Evolutionary conservation across 1,140 invertebrate species (phyloP).

Genomic region (Monomorium pharaonis): DNA sequence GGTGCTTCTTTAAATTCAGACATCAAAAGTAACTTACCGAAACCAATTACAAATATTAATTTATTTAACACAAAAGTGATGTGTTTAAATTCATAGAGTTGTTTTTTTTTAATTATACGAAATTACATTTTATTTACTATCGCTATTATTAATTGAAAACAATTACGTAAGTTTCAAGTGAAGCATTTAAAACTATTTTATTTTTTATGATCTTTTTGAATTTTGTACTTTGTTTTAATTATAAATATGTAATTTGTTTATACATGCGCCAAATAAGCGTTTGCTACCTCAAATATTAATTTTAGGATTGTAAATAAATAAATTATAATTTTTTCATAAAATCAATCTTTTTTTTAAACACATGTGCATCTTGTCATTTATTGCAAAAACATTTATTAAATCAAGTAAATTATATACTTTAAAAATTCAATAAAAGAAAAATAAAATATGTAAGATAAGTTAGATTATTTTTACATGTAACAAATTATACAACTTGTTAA

Average conservation of each 20-base stretch:
- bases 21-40: conserved; percentile 89
- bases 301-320: conserved; percentile 35
- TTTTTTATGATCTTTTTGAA: neutral
- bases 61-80: neutral
- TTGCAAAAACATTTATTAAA: neutral
- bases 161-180: too few species aligned
- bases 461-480: neutral
- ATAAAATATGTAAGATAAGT: neutral
- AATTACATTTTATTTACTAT: neutral
- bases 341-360: neutral
- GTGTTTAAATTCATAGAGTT: neutral
- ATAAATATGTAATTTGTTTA: conserved; percentile 9
- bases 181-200: too few species aligned
- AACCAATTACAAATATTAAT: conserved; percentile 88
- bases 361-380: neutral
- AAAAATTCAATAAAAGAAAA: neutral
- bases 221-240: neutral
- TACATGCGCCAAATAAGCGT: neutral
- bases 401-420: neutral
- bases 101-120: neutral
- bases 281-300: conserved; percentile 39
- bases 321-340: conserved; percentile 30
- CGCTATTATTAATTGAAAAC: neutral
- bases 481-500: neutral
- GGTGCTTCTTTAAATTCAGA: conserved; percentile 75